Percentiles rank a stretch among this genome's conserved stretches.
Conservation (phyloP, 1,140 invertebrate genomes). For the Amyelois transitella region DNA sequence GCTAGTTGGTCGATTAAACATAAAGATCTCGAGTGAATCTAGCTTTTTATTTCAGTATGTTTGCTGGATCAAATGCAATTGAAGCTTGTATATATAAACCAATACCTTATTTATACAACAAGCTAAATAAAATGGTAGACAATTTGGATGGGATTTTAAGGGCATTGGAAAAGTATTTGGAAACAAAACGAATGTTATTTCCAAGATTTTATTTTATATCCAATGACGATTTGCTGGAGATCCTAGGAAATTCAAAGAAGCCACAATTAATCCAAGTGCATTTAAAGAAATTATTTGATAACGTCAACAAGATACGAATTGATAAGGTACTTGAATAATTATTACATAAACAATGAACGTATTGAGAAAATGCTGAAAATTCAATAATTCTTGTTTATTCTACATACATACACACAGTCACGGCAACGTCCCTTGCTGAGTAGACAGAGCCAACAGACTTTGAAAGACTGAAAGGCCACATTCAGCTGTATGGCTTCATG, state of each 20-base stretch:
- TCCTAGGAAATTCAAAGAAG: slow-evolving; percentile 87
- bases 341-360: no score
- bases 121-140: slow-evolving; percentile 78
- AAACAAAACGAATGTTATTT: slow-evolving; percentile 88
- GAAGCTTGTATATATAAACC: slow-evolving; percentile 75
- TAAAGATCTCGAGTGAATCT: no score
- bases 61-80: slow-evolving; percentile 72
- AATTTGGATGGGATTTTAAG: slow-evolving; percentile 81
- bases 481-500: no score
- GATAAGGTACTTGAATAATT: slow-evolving; percentile 70
- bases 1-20: not conserved
- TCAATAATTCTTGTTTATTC: no score
- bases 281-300: slow-evolving; percentile 90
- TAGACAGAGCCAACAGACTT: no score
- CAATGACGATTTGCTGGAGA: slow-evolving; percentile 91
- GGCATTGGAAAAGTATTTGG: slow-evolving; percentile 87
- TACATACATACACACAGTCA: no score
- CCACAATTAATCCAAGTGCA: slow-evolving; percentile 88
- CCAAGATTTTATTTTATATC: slow-evolving; percentile 90
- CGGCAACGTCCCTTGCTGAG: no score
- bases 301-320: slow-evolving; percentile 85
- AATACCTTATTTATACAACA: slow-evolving; percentile 76
- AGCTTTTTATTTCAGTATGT: slow-evolving; percentile 54
- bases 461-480: no score
- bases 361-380: no score